Conservation (phyloP, 1,140 invertebrate genomes). For the Pogonognathellus flavescens region DNA sequence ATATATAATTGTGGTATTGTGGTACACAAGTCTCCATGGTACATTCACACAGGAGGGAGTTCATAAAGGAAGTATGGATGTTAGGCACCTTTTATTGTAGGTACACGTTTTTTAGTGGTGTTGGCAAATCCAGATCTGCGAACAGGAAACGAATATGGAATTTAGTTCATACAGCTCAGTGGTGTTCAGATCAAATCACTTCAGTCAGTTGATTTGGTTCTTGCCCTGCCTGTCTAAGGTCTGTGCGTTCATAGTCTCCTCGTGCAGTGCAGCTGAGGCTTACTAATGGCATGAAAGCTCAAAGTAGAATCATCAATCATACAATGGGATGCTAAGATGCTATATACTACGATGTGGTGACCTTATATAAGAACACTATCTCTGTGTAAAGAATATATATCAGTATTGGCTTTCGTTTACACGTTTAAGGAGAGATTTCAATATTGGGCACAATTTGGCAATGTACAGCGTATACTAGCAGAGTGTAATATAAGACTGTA, state of each 20-base stretch:
- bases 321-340: too few species aligned
- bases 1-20: too few species aligned
- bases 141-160: background rate
- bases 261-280: background rate
- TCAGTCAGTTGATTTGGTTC: background rate
- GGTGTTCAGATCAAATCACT: constrained; percentile 10
- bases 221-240: background rate
- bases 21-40: too few species aligned
- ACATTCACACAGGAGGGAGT: too few species aligned
- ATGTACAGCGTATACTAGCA: too few species aligned
- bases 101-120: too few species aligned
- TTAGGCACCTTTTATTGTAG: too few species aligned
- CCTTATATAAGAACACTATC: background rate
- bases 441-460: background rate
- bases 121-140: too few species aligned
- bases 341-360: background rate
- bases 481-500: too few species aligned
- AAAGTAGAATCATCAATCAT: constrained; percentile 35
- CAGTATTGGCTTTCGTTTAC: constrained; percentile 10
- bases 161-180: background rate
- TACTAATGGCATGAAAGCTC: background rate
- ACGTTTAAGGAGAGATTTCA: background rate
- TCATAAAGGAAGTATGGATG: too few species aligned
- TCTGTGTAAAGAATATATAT: too few species aligned
- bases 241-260: background rate